Evolutionary conservation across 2,888 invertebrate genomes (phyloP), one percentile per base, ranked within the genome.

Genomic region (Erpobdella octoculata): DNA sequence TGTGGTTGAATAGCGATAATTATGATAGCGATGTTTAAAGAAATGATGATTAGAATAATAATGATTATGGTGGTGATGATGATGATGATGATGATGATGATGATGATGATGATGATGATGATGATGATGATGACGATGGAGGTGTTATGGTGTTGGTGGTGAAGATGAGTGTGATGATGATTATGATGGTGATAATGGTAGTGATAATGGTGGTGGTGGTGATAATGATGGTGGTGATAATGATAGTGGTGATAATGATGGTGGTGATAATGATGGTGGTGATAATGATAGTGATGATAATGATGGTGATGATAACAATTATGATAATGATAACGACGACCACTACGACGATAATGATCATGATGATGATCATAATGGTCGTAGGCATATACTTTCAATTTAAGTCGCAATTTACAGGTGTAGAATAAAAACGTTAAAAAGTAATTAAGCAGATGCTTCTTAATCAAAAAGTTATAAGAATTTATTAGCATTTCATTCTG

Each of bases 21-120:
- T n/a, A n/a, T n/a, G n/a, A n/a, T n/a, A n/a, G n/a, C n/a, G 41
- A 41, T 41, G 41, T 12, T 41, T 9, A 41, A 12, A 18, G 18
- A 12, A 18, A 41, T 41, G 41, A 41, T 41, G 41, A 41, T 41
- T 9, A 41, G 9, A 18, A 41, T 41, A 18, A 41, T 41, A 18
- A 41, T 41, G 41, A 41, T 41, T 9, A 41, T 41, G 41, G 1
- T 53, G 1, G 1, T 3, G 21, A 28, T 1, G 8, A 21, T 61
- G 62, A 62, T 18, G 62, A 62, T 35, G 62, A 62, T 9, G 62
- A 62, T 9, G 62, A 62, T 35, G 62, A 62, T 35, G 62, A 62
- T 33, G 62, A 35, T 62, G 61, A 6, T 61, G 61, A 4, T 61
- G 61, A 21, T 61, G 61, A 21, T 21, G 6, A 61, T 61, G 61